Percentiles rank a stretch among this genome's conserved stretches.
Conservation (phyloP, 30 jellyfish, hydroid and myxozoan species). For the Chironex yamaguchii region DNA sequence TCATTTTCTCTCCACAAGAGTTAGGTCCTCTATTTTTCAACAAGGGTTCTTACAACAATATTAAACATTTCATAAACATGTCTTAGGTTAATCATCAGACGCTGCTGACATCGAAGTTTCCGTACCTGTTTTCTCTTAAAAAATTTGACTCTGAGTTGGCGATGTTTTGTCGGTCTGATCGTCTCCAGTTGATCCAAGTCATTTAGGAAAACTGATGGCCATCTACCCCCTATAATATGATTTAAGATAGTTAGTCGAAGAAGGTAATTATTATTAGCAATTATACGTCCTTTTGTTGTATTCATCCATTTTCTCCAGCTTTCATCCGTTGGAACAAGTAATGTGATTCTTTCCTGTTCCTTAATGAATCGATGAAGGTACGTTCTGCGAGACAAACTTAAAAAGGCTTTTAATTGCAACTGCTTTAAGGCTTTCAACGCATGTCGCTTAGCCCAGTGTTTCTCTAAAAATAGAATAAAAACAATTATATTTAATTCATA, state of each 20-base stretch:
- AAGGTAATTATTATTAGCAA: not conserved
- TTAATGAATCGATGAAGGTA: too few species aligned
- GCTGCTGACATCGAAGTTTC: too few species aligned
- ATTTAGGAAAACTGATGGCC: slow-evolving; percentile 47
- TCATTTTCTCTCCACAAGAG: too few species aligned
- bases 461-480: not conserved
- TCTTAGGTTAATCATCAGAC: not conserved
- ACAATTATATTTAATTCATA: too few species aligned
- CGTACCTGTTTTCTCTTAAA: slow-evolving; percentile 1
- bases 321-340: slow-evolving; percentile 33
- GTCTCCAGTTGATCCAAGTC: slow-evolving; percentile 1
- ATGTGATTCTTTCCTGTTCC: not conserved
- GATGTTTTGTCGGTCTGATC: slow-evolving; percentile 14
- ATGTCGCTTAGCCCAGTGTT: not conserved
- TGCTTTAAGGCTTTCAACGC: not conserved
- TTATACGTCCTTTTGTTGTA: slow-evolving; percentile 3
- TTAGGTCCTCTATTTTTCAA: too few species aligned
- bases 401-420: too few species aligned
- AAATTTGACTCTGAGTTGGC: slow-evolving; percentile 4
- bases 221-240: slow-evolving; percentile 60
- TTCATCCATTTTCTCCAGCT: slow-evolving; percentile 1
- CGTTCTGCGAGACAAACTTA: not conserved
- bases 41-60: too few species aligned
- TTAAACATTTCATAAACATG: too few species aligned
- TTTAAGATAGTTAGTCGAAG: not conserved